Percentiles rank a stretch among this genome's conserved stretches.
phyloP scores from a whole-genome alignment of 2,797 vertebrate species.

The Thaleichthys pacificus region DNA sequence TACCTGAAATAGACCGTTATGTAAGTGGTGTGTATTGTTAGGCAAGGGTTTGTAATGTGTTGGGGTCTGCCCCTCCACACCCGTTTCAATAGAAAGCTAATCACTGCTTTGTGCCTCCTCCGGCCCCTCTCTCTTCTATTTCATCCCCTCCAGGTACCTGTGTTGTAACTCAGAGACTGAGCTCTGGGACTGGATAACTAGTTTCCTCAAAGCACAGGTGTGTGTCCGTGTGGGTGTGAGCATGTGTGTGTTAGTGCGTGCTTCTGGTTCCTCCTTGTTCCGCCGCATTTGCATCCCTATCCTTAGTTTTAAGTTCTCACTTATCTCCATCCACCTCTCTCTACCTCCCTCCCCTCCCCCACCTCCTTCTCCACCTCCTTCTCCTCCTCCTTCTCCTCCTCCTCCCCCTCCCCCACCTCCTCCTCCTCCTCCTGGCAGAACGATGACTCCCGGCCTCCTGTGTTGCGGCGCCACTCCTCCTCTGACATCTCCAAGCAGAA shows the following conservation, averaged over 20 bases:
- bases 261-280: not conserved
- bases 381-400: not conserved
- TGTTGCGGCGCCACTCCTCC: constrained; percentile 87
- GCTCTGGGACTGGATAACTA: constrained; percentile 94
- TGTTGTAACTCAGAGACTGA: constrained; percentile 84
- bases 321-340: not conserved
- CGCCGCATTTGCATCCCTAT: too few species aligned
- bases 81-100: constrained; percentile 6
- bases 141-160: constrained; percentile 76
- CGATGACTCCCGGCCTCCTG: constrained; percentile 79
- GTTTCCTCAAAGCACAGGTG: constrained; percentile 93
- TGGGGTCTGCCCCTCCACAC: not conserved
- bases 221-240: constrained; percentile 15
- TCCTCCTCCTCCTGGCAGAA: constrained; percentile 71
- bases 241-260: not conserved
- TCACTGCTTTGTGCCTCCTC: not conserved
- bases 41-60: not conserved
- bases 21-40: constrained; percentile 13
- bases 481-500: constrained; percentile 92
- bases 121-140: not conserved
- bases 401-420: not conserved
- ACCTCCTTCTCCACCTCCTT: constrained; percentile 6
- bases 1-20: constrained; percentile 2
- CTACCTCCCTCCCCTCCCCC: not conserved
- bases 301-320: not conserved